Evolutionary conservation across 2,888 invertebrate species (phyloP), one percentile per base, ranked within the genome.

Genomic region (Epirrhoe alternata): DNA sequence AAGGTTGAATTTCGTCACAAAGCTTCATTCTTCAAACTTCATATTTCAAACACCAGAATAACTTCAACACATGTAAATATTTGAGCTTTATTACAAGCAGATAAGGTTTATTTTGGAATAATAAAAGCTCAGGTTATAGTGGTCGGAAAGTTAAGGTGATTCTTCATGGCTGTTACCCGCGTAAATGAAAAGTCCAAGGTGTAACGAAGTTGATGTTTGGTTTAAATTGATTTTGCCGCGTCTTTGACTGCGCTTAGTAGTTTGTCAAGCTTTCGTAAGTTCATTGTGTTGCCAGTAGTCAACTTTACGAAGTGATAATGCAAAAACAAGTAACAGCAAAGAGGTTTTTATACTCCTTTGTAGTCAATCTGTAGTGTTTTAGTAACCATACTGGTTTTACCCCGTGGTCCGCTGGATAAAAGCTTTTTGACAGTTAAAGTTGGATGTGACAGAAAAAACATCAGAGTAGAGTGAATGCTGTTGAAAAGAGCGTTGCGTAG

Each of bases 121-220:
- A 10, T 14, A 1, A 51, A 0, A 54, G 61, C 10, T 54, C 66
- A 59, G 12, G 14, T 51, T 59, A 16, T 2, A 51, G 24, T 66
- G 52, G 65, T 56, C 17, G 14, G 17, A 47, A 16, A 54, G 52
- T 12, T 69, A 72, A 69, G 51, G 24, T 17, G 61, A 72, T 70
- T 65, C 31, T 54, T 67, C 57, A 65, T 69, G 70, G 65, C 54
- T 51, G 47, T 72, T 72, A 69, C 58, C 61, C 61, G 63, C 42
- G 59, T 59, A 69, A 73, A 69, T 73, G 70, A 73, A 69, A 68
- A 66, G 65, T 69, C 62, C 52, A 64, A 67, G 67, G 61, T 65
- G 62, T 59, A 68, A 68, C 51, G 57, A 71, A 71, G 66, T 63
- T 69, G 64, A 67, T 57, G 63, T 66, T 61, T 67, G 59, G 51